Evolutionary conservation across 2,888 invertebrate genomes (phyloP).

Genomic region (Rhorus exstirpatorius): DNA sequence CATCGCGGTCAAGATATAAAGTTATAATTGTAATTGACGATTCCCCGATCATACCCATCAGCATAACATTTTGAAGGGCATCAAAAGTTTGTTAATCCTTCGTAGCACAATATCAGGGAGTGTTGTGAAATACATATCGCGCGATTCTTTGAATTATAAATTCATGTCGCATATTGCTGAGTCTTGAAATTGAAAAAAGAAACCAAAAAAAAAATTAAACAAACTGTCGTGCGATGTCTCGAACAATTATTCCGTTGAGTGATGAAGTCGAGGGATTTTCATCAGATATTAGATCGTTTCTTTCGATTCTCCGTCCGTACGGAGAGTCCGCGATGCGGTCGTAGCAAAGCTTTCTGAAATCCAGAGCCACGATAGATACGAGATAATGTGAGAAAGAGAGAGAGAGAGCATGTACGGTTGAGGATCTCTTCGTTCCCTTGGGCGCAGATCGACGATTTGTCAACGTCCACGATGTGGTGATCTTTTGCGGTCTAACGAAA

Average conservation of each 20-base stretch:
- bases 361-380: conserved; percentile 67
- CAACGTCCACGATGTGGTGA: conserved; percentile 79
- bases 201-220: neutral
- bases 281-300: conserved; percentile 48
- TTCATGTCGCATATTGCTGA: too few species aligned
- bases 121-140: too few species aligned
- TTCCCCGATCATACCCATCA: too few species aligned
- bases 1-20: too few species aligned
- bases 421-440: conserved; percentile 65
- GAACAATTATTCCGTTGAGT: conserved; percentile 67
- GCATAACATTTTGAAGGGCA: too few species aligned
- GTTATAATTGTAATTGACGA: too few species aligned
- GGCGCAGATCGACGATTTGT: conserved; percentile 83
- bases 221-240: neutral
- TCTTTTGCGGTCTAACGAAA: conserved; percentile 58
- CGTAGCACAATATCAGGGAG: too few species aligned
- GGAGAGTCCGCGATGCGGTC: conserved; percentile 15
- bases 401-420: neutral
- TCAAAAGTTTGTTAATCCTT: too few species aligned
- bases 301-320: conserved; percentile 38
- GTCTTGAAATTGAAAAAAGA: too few species aligned
- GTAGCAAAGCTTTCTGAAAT: conserved; percentile 51
- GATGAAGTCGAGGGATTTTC: conserved; percentile 49
- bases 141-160: too few species aligned
- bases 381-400: conserved; percentile 55